Percentiles rank a stretch among this genome's conserved stretches.
These are phyloP conservation scores for Alouatta palliata DNA, from an alignment of 2,113 vertebrate species.

Conservation along the genomic window DNA sequence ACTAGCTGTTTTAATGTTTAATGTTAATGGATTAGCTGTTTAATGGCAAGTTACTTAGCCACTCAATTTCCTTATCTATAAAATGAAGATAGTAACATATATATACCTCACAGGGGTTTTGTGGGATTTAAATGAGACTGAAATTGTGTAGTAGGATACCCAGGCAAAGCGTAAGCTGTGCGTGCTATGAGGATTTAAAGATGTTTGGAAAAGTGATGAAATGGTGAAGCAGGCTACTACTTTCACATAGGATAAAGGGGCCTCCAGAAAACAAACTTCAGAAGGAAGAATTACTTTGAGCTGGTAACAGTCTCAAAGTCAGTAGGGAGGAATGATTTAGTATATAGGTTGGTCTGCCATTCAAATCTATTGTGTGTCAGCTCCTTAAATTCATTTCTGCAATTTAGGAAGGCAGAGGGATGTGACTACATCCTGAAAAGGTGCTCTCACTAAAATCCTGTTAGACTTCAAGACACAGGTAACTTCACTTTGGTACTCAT, in stretches of 20 bases:
- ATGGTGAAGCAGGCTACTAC: not conserved
- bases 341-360: not conserved
- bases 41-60: not conserved
- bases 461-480: not conserved
- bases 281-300: not conserved
- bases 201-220: not conserved
- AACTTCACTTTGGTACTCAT: not conserved
- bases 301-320: not conserved
- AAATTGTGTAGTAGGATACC: not conserved
- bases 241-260: not conserved
- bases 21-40: constrained; percentile 19
- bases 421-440: not conserved
- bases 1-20: constrained; percentile 18
- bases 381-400: not conserved
- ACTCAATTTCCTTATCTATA: constrained; percentile 37
- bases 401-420: not conserved
- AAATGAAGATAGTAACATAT: not conserved
- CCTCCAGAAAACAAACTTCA: not conserved
- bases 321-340: not conserved
- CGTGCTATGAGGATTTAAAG: not conserved
- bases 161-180: not conserved
- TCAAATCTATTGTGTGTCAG: not conserved
- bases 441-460: not conserved
- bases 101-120: not conserved
- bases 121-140: constrained; percentile 4